Conservation (phyloP, 2,113 vertebrate genomes). For the Tiliqua scincoides region DNA sequence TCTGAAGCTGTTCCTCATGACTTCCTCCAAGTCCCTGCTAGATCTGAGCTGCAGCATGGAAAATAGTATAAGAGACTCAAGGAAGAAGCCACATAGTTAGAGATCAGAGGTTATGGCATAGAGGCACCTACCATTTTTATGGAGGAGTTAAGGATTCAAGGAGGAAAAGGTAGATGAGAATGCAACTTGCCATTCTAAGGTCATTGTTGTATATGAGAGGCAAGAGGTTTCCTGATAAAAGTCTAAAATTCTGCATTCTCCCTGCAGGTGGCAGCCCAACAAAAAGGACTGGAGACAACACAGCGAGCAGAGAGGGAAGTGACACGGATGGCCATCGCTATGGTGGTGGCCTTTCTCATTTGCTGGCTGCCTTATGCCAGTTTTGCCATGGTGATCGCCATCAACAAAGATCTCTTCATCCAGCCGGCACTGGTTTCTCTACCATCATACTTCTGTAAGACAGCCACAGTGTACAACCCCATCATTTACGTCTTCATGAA, state of each 20-base stretch:
- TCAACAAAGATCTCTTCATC: conserved; percentile 59
- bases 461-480: conserved; percentile 70
- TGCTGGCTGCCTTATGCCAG: conserved; percentile 74
- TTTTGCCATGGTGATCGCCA: conserved; percentile 70
- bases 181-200: no score
- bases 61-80: no score
- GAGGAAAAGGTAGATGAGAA: neutral
- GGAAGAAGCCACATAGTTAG: no score
- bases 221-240: no score
- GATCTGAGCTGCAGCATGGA: no score
- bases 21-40: neutral
- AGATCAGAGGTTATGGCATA: no score
- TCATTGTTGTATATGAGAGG: no score
- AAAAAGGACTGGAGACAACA: conserved; percentile 57
- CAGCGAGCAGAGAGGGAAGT: conserved; percentile 67
- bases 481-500: conserved; percentile 77
- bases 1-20: neutral
- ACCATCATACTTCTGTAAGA: conserved; percentile 77
- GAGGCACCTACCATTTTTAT: no score
- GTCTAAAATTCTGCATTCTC: rapidly evolving
- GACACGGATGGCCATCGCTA: conserved; percentile 66
- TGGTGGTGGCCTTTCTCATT: conserved; percentile 72
- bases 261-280: conserved; percentile 44
- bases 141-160: no score
- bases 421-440: conserved; percentile 65